These are phyloP conservation scores for Remorina albescens DNA, from an alignment of 2,797 vertebrate genomes.

Conservation along the genomic window DNA sequence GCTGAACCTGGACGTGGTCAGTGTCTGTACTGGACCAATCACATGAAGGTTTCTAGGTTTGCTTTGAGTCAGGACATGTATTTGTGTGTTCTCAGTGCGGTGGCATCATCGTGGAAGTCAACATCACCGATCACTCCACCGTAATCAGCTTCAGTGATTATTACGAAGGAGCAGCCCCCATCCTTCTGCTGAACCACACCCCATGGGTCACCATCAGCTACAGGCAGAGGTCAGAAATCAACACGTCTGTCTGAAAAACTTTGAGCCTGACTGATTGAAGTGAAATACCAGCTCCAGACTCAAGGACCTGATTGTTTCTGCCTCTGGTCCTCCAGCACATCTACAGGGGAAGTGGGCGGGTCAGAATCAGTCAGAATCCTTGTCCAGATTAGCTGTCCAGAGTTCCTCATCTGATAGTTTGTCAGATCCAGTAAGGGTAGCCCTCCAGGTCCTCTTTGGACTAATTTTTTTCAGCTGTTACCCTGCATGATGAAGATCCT, in stretches of 20 bases:
- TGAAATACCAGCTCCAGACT: too few relatives aligned
- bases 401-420: too few relatives aligned
- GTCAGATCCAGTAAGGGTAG: too few relatives aligned
- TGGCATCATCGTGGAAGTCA: slow-evolving; percentile 92
- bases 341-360: too few relatives aligned
- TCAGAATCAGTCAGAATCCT: too few relatives aligned
- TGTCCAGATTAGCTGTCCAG: too few relatives aligned
- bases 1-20: slow-evolving; percentile 89
- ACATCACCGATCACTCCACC: slow-evolving; percentile 89
- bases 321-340: too few relatives aligned
- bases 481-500: too few relatives aligned
- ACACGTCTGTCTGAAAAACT: background rate
- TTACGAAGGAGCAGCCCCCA: slow-evolving; percentile 94
- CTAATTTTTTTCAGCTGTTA: too few relatives aligned
- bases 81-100: slow-evolving; percentile 82
- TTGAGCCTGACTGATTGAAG: too few relatives aligned
- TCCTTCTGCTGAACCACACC: slow-evolving; percentile 94
- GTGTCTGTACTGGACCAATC: slow-evolving; percentile 34
- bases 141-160: slow-evolving; percentile 92
- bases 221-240: slow-evolving; percentile 88
- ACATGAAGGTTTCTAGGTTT: background rate
- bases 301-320: too few relatives aligned
- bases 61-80: background rate
- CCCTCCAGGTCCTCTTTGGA: too few relatives aligned
- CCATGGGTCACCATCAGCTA: slow-evolving; percentile 85